Percentiles rank a stretch among this genome's conserved stretches.
These are phyloP conservation scores for Drosophila punjabiensis DNA, from an alignment of 1,140 invertebrate species.

Conservation along the genomic window DNA sequence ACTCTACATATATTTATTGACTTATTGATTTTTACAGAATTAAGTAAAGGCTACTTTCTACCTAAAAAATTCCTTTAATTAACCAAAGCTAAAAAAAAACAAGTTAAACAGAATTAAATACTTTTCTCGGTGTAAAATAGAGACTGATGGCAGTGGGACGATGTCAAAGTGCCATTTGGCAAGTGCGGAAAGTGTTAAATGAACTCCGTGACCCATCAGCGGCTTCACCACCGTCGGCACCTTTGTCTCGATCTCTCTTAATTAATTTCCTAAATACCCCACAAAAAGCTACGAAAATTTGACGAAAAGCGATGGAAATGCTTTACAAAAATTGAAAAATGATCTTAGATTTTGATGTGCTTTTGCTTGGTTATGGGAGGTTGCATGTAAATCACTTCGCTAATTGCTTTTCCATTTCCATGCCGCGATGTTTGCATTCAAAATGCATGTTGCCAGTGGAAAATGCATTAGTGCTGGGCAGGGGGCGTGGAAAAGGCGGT, in stretches of 20 bases:
- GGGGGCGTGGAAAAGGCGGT: constrained; percentile 8
- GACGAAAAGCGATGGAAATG: constrained; percentile 23
- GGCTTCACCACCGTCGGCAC: constrained; percentile 42
- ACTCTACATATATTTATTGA: background rate
- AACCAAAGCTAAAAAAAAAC: too few species aligned
- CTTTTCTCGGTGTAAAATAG: background rate
- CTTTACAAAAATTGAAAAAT: constrained; percentile 58
- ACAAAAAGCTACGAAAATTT: constrained; percentile 36
- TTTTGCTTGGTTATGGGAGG: constrained; percentile 65
- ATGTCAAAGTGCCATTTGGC: constrained; percentile 71
- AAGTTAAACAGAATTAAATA: too few species aligned
- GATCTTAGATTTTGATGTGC: constrained; percentile 12
- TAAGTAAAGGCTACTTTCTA: too few species aligned
- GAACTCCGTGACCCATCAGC: constrained; percentile 44
- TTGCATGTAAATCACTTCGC: constrained; percentile 78
- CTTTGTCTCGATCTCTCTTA: constrained; percentile 78
- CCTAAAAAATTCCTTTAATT: background rate
- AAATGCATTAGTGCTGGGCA: constrained; percentile 35
- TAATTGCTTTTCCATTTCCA: constrained; percentile 77
- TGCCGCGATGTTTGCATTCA: constrained; percentile 15
- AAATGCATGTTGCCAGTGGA: constrained; percentile 7
- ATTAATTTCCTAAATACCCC: constrained; percentile 75
- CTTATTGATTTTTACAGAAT: background rate
- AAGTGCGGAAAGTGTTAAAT: constrained; percentile 57
- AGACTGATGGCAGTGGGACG: constrained; percentile 5